A percentile compares a stretch with the other conserved stretches of the same genome.
Evolutionary conservation across 2,113 vertebrate genomes (phyloP).

Genomic region (Nematolebias whitei): DNA sequence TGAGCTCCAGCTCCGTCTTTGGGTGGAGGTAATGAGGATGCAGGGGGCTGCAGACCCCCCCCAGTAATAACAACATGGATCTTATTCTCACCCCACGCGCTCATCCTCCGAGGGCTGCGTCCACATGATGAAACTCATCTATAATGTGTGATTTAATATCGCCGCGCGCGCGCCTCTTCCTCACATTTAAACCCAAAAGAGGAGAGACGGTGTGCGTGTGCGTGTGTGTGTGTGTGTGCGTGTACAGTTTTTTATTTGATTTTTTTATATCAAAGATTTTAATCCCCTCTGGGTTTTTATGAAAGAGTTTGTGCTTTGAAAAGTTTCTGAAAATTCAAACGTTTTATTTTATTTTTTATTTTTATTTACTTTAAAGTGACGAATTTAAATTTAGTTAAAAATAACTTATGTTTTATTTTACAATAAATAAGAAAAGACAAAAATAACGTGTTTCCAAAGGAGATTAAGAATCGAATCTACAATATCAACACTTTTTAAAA

Average conservation of each 20-base stretch:
- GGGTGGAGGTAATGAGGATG: conserved; percentile 79
- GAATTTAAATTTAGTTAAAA: no score
- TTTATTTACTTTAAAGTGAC: neutral
- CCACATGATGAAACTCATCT: conserved; percentile 81
- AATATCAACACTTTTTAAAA: no score
- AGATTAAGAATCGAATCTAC: neutral
- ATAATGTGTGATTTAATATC: conserved; percentile 83
- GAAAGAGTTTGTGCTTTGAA: neutral
- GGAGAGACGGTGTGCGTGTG: conserved; percentile 6
- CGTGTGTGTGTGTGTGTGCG: neutral
- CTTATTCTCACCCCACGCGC: conserved; percentile 73
- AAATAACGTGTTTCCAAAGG: neutral
- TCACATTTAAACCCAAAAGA: conserved; percentile 52
- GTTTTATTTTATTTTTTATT: no score
- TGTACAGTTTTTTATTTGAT: neutral
- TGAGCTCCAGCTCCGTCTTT: conserved; percentile 77
- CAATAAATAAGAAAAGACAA: no score
- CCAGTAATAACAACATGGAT: conserved; percentile 76
- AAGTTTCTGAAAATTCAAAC: neutral
- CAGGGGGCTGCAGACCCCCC: conserved; percentile 66
- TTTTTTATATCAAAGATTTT: conserved; percentile 2
- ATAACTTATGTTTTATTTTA: neutral
- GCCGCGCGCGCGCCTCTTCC: conserved; percentile 39
- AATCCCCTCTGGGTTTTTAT: neutral
- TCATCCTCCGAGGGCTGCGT: conserved; percentile 77